phyloP scores from a whole-genome alignment of 1,140 invertebrate species.

The Ylistrum balloti region DNA sequence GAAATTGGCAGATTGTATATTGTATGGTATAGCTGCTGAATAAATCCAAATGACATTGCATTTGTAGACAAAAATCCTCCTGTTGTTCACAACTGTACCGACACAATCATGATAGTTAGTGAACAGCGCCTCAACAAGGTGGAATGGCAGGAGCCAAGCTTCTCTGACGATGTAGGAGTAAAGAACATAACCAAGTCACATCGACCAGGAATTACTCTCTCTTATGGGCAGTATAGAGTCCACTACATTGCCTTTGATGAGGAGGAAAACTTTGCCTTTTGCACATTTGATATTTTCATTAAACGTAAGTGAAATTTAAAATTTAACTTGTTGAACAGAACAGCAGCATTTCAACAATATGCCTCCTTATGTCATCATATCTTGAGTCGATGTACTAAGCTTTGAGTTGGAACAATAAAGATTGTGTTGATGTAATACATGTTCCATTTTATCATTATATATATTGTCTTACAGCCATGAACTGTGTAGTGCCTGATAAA shows the following conservation, averaged over 20 bases:
- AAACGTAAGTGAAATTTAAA: conserved; percentile 66
- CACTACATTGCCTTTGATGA: conserved; percentile 71
- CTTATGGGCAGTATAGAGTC: conserved; percentile 71
- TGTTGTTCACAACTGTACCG: conserved; percentile 64
- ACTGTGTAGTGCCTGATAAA: conserved; percentile 66
- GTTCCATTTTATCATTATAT: too few species aligned
- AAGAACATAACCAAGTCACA: conserved; percentile 66
- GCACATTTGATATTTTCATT: conserved; percentile 70
- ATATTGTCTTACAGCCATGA: conserved; percentile 60
- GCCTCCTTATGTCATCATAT: too few species aligned
- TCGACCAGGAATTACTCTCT: conserved; percentile 65
- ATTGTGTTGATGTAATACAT: too few species aligned
- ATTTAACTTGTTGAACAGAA: neutral
- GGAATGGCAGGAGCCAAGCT: conserved; percentile 69
- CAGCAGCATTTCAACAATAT: too few species aligned
- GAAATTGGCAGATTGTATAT: too few species aligned
- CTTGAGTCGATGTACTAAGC: too few species aligned
- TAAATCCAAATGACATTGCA: neutral
- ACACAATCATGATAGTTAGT: conserved; percentile 60
- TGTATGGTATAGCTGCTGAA: too few species aligned
- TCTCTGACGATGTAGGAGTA: conserved; percentile 69
- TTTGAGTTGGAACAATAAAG: too few species aligned
- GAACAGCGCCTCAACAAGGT: conserved; percentile 55
- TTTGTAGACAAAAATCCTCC: conserved; percentile 67
- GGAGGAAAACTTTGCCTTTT: conserved; percentile 70